Evolutionary conservation across 2,797 vertebrate species (phyloP).

Genomic region (Manis pentadactyla): DNA sequence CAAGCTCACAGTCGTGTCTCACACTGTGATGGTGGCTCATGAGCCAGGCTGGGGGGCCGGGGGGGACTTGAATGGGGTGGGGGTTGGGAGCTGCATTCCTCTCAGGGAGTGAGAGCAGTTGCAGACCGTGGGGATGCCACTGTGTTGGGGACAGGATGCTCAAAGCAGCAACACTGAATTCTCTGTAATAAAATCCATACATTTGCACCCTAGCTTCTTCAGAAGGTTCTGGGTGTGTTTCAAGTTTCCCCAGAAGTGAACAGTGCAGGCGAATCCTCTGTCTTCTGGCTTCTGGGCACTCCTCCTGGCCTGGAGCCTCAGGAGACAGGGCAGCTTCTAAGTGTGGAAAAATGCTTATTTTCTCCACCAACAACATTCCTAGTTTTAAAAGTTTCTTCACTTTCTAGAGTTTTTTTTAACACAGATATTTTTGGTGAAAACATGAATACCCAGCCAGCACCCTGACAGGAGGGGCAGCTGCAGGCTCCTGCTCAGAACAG

Average conservation of each 20-base stretch:
- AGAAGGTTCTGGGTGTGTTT: not conserved
- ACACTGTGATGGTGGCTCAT: not conserved
- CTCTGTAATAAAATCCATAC: not conserved
- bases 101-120: too few relatives aligned
- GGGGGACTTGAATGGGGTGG: not conserved
- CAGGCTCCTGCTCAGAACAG: not conserved
- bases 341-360: not conserved
- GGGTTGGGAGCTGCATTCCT: too few relatives aligned
- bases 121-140: accelerated
- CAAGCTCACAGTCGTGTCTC: too few relatives aligned
- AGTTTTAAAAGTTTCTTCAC: slow-evolving; percentile 43
- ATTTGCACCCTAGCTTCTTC: not conserved
- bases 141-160: not conserved
- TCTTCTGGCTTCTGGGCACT: not conserved
- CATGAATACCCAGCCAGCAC: not conserved
- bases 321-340: not conserved
- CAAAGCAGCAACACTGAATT: not conserved
- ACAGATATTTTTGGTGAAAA: slow-evolving; percentile 29
- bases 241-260: not conserved
- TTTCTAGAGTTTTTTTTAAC: not conserved
- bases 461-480: not conserved
- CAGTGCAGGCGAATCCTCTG: not conserved
- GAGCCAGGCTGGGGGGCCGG: not conserved
- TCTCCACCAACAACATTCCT: not conserved
- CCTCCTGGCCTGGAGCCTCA: not conserved